Percentiles rank a stretch among this genome's conserved stretches.
Evolutionary conservation across 2,113 vertebrate genomes (phyloP).

Genomic region (Hydropotes inermis): DNA sequence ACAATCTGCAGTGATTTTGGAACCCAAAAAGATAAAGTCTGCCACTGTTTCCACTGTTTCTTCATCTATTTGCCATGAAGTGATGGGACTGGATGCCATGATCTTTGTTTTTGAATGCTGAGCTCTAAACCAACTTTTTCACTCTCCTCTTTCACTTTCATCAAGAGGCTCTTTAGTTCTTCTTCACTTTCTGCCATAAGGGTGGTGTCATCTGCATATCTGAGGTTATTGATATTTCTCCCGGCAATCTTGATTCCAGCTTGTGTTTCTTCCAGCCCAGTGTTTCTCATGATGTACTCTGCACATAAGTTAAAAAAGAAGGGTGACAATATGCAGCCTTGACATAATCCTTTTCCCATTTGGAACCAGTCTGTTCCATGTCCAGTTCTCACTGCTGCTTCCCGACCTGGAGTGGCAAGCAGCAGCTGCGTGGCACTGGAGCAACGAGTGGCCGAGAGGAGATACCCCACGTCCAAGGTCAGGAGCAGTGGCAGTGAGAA

Average conservation of each 20-base stretch:
- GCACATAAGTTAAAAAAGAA: neutral
- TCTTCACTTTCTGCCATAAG: neutral
- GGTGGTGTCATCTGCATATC: neutral
- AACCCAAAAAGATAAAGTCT: neutral
- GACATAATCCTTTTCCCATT: neutral
- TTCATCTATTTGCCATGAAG: neutral
- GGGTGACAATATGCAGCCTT: neutral
- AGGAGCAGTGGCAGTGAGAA: neutral
- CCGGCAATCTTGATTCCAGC: neutral
- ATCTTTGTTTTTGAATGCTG: neutral
- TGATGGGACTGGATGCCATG: neutral
- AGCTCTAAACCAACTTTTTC: neutral
- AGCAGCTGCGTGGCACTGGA: neutral
- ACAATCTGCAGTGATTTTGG: neutral
- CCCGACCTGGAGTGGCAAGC: neutral
- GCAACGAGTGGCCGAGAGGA: fast-evolving
- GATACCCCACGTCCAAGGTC: neutral
- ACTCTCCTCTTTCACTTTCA: neutral
- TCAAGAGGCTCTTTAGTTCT: neutral
- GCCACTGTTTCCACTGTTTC: neutral
- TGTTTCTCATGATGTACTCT: neutral
- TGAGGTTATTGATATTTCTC: neutral
- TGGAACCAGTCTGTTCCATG: neutral
- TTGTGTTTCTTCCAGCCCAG: neutral
- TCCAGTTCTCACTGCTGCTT: neutral